These are phyloP conservation scores for Urocyon cinereoargenteus DNA, from an alignment of 2,797 vertebrate species.

Conservation along the genomic window DNA sequence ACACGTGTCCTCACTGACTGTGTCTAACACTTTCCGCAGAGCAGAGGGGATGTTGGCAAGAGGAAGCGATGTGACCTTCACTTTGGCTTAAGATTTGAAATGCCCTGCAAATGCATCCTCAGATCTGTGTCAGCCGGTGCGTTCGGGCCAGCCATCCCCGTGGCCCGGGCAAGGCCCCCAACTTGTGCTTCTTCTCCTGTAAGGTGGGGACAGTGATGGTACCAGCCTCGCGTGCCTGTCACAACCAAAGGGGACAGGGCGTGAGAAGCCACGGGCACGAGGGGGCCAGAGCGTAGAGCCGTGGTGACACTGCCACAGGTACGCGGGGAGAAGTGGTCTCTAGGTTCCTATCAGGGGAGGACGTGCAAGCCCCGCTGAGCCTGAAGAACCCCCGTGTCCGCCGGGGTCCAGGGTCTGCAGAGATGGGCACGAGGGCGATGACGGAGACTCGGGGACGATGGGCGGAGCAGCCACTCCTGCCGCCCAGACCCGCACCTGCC, in stretches of 20 bases:
- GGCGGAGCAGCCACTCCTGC: background rate
- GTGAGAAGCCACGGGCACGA: fast-evolving
- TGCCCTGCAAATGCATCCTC: fast-evolving
- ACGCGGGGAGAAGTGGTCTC: no score
- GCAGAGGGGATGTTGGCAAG: background rate
- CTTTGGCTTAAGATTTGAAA: background rate
- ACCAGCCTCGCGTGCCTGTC: background rate
- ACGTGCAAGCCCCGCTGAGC: background rate
- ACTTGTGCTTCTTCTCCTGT: background rate
- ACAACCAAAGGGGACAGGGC: background rate
- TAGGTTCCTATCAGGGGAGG: background rate
- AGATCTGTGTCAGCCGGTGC: fast-evolving
- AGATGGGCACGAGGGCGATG: fast-evolving
- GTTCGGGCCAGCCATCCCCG: fast-evolving
- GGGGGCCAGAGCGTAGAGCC: background rate
- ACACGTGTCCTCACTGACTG: fast-evolving
- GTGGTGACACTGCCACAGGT: fast-evolving
- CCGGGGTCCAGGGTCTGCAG: background rate
- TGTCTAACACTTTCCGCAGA: background rate
- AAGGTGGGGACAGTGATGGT: background rate
- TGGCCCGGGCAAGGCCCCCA: fast-evolving
- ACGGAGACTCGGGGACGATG: fast-evolving
- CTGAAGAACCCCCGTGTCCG: background rate
- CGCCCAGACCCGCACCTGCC: background rate
- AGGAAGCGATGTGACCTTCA: fast-evolving